A percentile compares a stretch with the other conserved stretches of the same genome.
Evolutionary conservation across 2,113 vertebrate genomes (phyloP).

Genomic region (Melanotaenia duboulayi): DNA sequence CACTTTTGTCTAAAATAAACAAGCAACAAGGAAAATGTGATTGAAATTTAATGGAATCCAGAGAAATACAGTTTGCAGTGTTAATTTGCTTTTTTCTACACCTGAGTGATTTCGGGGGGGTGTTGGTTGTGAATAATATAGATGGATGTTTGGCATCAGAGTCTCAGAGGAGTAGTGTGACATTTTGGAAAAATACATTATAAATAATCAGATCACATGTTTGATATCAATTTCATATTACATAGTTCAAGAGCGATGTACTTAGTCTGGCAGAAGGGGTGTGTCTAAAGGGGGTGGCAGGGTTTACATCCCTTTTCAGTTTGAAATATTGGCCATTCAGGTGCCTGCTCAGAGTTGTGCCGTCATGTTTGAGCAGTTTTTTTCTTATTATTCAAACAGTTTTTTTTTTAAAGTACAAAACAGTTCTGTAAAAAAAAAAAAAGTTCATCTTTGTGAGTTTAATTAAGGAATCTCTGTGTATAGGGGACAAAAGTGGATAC

Average conservation of each 20-base stretch:
- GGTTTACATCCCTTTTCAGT: background rate
- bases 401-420: too few species aligned
- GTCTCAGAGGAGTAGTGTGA: constrained; percentile 17
- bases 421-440: too few species aligned
- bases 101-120: constrained; percentile 3
- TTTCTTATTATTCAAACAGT: too few species aligned
- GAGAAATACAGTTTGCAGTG: constrained; percentile 2
- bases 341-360: too few species aligned
- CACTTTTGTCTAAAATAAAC: constrained; percentile 3
- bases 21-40: constrained; percentile 8
- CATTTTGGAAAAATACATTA: constrained; percentile 15
- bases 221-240: constrained; percentile 17
- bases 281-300: background rate
- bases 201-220: constrained; percentile 5
- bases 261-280: constrained; percentile 4
- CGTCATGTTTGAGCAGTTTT: too few species aligned
- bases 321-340: too few species aligned
- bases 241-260: constrained; percentile 1
- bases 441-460: too few species aligned
- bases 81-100: background rate
- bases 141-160: background rate
- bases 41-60: background rate
- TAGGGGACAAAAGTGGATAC: too few species aligned
- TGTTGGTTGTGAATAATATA: background rate
- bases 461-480: too few species aligned